A percentile compares a stretch with the other conserved stretches of the same genome.
Evolutionary conservation across 1,140 invertebrate genomes (phyloP).

Genomic region (Carcinoscorpius rotundicauda): DNA sequence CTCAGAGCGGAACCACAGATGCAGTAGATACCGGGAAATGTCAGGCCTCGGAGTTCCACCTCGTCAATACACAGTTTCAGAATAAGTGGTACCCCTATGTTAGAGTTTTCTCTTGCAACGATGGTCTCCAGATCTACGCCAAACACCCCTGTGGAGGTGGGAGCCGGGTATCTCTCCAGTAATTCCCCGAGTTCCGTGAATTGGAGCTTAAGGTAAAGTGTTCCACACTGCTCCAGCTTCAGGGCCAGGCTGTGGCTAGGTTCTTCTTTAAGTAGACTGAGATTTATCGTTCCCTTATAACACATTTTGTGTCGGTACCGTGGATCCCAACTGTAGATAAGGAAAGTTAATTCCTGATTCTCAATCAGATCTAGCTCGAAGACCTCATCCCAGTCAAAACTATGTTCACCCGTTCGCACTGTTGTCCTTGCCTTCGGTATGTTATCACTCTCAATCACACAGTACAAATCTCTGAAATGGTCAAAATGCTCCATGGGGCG

Average conservation of each 20-base stretch:
- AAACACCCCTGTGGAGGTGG: slow-evolving; percentile 46
- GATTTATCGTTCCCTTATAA: slow-evolving; percentile 78
- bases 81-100: slow-evolving; percentile 63
- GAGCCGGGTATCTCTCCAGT: slow-evolving; percentile 43
- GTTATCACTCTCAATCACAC: slow-evolving; percentile 90
- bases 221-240: slow-evolving; percentile 77
- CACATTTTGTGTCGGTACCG: slow-evolving; percentile 88
- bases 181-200: slow-evolving; percentile 83
- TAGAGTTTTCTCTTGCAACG: slow-evolving; percentile 56
- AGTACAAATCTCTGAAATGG: slow-evolving; percentile 70
- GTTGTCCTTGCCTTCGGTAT: slow-evolving; percentile 95
- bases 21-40: slow-evolving; percentile 91
- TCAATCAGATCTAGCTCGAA: slow-evolving; percentile 94
- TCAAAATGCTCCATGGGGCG: slow-evolving; percentile 16
- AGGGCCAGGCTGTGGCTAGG: slow-evolving; percentile 67
- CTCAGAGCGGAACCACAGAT: slow-evolving; percentile 93
- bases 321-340: slow-evolving; percentile 98
- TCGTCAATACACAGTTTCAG: slow-evolving; percentile 89
- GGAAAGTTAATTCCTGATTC: slow-evolving; percentile 83
- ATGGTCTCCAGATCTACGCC: slow-evolving; percentile 83
- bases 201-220: slow-evolving; percentile 81
- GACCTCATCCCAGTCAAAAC: slow-evolving; percentile 98
- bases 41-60: slow-evolving; percentile 86
- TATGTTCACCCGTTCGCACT: slow-evolving; percentile 89
- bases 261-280: slow-evolving; percentile 56